Conservation (phyloP, 2,888 invertebrate species). For the Drosophila neoperkinsi region DNA sequence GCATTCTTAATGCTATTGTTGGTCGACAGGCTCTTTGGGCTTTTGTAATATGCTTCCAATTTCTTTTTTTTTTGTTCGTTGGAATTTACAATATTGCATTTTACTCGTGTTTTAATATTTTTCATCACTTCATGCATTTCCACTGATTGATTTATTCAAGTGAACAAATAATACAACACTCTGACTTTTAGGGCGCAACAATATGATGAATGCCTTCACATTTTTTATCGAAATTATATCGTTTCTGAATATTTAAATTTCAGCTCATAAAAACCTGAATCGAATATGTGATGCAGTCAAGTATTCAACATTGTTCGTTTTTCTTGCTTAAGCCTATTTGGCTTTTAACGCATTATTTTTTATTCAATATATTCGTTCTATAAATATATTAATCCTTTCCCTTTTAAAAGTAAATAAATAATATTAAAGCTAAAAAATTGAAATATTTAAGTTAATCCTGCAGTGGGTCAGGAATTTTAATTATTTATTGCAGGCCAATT, state of each 20-base stretch:
- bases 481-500: not conserved
- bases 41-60: conserved; percentile 45
- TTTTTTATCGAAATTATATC: not conserved
- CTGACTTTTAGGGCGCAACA: conserved; percentile 15
- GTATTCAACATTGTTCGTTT: not conserved
- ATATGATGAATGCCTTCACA: not conserved
- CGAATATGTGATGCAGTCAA: not conserved
- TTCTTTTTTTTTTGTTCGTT: conserved; percentile 2
- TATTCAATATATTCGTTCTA: not conserved
- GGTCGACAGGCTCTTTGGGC: conserved; percentile 27
- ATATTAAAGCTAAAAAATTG: not conserved
- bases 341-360: not conserved
- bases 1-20: conserved; percentile 29
- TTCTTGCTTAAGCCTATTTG: not conserved
- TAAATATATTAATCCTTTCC: not conserved
- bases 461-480: not conserved
- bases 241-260: not conserved
- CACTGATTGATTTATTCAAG: conserved; percentile 66
- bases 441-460: not conserved
- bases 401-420: not conserved
- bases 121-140: conserved; percentile 40
- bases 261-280: not conserved
- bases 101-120: conserved; percentile 51
- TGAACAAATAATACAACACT: conserved; percentile 37
- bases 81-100: conserved; percentile 38